Conservation (phyloP, 2,888 invertebrate genomes). For the Lepidonotus clava region DNA sequence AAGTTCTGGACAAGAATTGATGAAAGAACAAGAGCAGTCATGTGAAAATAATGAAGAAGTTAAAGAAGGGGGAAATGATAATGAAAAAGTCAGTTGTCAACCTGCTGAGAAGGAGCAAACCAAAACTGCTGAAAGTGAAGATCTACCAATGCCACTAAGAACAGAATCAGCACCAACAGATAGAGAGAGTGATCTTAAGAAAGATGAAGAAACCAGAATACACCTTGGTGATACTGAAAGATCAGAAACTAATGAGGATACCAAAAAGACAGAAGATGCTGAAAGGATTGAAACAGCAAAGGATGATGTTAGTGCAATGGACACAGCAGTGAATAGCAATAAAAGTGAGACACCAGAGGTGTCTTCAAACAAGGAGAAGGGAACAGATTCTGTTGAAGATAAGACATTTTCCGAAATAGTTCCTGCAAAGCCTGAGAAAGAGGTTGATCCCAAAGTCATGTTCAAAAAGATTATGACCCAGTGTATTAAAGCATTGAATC, state of each 20-base stretch:
- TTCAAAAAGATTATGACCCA: constrained; percentile 80
- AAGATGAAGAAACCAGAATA: not conserved
- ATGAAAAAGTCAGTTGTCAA: not conserved
- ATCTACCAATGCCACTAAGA: not conserved
- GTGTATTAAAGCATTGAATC: constrained; percentile 89
- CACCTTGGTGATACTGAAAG: not conserved
- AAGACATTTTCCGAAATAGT: not conserved
- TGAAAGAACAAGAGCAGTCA: not conserved
- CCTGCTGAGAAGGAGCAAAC: not conserved
- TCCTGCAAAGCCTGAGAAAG: not conserved
- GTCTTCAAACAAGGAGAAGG: not conserved
- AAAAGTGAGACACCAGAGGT: not conserved
- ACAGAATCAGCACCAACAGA: not conserved
- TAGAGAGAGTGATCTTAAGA: not conserved
- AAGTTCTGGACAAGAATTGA: not conserved
- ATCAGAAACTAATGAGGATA: not conserved
- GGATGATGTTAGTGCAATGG: not conserved
- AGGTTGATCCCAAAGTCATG: not conserved
- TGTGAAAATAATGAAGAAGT: not conserved
- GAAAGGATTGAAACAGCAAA: not conserved
- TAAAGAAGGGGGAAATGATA: not conserved
- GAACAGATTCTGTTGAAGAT: not conserved
- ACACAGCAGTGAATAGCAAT: not conserved
- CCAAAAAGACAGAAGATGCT: not conserved
- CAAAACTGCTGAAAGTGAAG: not conserved